A percentile compares a stretch with the other conserved stretches of the same genome.
phyloP scores from a whole-genome alignment of 2,888 invertebrate species.

The Tromatobia lineatoria region DNA sequence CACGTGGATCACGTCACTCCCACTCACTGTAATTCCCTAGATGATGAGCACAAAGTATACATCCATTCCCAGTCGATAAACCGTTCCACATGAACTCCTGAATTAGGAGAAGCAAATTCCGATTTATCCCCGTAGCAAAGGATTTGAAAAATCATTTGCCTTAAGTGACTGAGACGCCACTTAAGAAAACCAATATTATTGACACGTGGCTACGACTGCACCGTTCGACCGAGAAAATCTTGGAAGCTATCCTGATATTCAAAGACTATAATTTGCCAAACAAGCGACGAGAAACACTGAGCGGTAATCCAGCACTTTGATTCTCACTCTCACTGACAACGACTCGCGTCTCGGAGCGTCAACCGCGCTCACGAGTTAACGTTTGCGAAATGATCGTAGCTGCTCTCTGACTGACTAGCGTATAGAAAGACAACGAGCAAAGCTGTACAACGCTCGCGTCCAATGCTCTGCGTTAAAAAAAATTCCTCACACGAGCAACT shows the following conservation, averaged over 20 bases:
- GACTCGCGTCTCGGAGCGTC: constrained; percentile 8
- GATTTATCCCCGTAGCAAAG: too few relatives aligned
- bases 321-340: constrained; percentile 10
- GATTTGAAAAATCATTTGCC: neutral
- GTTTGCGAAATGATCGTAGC: constrained; percentile 46
- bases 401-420: constrained; percentile 15
- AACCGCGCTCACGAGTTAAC: constrained; percentile 48
- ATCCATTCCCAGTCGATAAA: neutral
- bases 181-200: neutral
- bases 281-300: constrained; percentile 8
- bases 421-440: constrained; percentile 12
- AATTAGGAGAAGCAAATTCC: neutral
- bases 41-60: constrained; percentile 7
- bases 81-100: neutral
- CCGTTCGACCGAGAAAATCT: constrained; percentile 14
- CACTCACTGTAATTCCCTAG: constrained; percentile 19
- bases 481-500: constrained; percentile 38
- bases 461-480: constrained; percentile 47
- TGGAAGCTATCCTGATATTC: constrained; percentile 11
- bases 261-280: constrained; percentile 31
- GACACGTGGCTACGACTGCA: neutral
- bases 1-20: neutral
- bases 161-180: neutral
- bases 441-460: constrained; percentile 30
- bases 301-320: neutral